These are phyloP conservation scores for Tachypleus tridentatus DNA, from an alignment of 1,140 invertebrate species.

Conservation along the genomic window DNA sequence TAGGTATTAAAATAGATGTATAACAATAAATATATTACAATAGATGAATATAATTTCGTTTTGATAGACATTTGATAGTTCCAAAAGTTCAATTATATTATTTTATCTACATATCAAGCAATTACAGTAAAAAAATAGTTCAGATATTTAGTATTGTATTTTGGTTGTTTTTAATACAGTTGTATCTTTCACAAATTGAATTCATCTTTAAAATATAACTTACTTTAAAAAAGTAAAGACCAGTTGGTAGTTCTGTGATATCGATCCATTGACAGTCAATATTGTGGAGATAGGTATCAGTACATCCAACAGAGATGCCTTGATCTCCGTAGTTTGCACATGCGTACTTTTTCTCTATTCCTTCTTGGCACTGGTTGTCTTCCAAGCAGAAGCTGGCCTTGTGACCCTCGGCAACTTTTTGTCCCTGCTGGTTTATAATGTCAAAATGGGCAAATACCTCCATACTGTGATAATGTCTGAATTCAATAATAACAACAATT, in stretches of 20 bases:
- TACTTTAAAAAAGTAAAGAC: constrained; percentile 75
- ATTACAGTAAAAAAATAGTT: too few relatives aligned
- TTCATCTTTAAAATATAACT: constrained; percentile 8
- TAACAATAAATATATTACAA: too few relatives aligned
- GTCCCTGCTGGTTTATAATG: constrained; percentile 57
- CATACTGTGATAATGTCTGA: constrained; percentile 97
- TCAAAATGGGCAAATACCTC: constrained; percentile 94
- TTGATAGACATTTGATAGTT: too few relatives aligned
- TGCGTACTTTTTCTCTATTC: constrained; percentile 45
- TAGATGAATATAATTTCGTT: too few relatives aligned
- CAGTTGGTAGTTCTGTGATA: constrained; percentile 75
- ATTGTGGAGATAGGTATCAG: constrained; percentile 83
- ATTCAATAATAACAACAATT: not conserved
- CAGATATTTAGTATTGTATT: too few relatives aligned
- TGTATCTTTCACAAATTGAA: too few relatives aligned
- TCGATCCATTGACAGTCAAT: constrained; percentile 98
- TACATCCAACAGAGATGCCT: constrained; percentile 87
- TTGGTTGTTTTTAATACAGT: too few relatives aligned
- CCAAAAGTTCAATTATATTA: too few relatives aligned
- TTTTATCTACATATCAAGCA: too few relatives aligned
- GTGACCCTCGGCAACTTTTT: constrained; percentile 79
- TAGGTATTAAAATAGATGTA: too few relatives aligned
- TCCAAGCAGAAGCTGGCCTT: constrained; percentile 96
- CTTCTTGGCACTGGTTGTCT: constrained; percentile 69
- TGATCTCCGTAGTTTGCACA: constrained; percentile 92